Percentiles rank a stretch among this genome's conserved stretches.
Conservation (phyloP, 2,888 invertebrate species). For the Thymelicus sylvestris region DNA sequence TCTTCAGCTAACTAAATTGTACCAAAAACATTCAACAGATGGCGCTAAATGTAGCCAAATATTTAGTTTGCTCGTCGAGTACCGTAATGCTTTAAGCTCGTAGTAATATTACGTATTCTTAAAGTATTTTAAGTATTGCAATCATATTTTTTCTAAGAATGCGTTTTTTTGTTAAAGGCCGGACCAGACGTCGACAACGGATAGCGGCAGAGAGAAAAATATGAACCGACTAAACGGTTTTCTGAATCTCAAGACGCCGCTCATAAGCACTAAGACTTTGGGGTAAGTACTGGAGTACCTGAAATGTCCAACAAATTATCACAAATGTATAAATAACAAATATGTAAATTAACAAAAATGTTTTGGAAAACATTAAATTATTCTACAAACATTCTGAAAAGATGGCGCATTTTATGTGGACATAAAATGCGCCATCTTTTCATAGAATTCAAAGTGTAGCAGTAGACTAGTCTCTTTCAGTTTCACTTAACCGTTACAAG, state of each 20-base stretch:
- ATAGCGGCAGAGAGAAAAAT: constrained; percentile 78
- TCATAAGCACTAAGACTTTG: constrained; percentile 89
- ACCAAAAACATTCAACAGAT: not conserved
- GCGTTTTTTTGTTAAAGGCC: constrained; percentile 51
- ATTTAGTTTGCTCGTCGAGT: too few species aligned
- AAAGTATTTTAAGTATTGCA: too few species aligned
- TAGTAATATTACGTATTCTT: too few species aligned
- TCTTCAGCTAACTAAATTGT: not conserved
- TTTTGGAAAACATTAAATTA: too few species aligned
- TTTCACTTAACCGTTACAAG: not conserved
- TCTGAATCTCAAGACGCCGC: constrained; percentile 88
- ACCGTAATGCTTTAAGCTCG: too few species aligned
- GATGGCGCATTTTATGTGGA: too few species aligned
- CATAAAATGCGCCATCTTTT: constrained; percentile 10
- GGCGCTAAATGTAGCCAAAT: not conserved
- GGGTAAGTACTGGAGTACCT: constrained; percentile 84
- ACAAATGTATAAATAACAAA: too few species aligned
- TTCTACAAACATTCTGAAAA: too few species aligned
- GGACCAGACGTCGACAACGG: constrained; percentile 63
- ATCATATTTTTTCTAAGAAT: not conserved
- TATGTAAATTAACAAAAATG: too few species aligned
- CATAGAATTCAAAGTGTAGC: not conserved
- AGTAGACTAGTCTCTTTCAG: not conserved
- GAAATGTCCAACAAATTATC: not conserved
- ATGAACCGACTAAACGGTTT: constrained; percentile 87